Conservation (phyloP, 1,140 invertebrate species). For the Chymomyza costata region DNA sequence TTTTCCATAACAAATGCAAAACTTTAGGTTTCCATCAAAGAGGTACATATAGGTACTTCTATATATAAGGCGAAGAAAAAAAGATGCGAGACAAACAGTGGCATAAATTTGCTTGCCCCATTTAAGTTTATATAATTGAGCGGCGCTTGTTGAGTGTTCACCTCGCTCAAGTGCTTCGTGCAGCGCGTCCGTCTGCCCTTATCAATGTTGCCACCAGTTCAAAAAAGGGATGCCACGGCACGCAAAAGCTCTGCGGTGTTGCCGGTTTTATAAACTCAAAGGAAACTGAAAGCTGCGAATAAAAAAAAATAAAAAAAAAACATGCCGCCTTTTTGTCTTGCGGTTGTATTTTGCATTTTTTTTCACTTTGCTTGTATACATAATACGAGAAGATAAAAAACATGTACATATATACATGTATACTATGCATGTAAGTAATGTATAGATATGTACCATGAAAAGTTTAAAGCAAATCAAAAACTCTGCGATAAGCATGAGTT, state of each 20-base stretch:
- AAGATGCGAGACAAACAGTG: no score
- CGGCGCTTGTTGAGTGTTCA: conserved; percentile 33
- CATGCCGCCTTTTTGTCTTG: conserved; percentile 30
- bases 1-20: no score
- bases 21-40: no score
- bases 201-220: neutral
- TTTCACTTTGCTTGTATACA: conserved; percentile 4
- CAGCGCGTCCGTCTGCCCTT: neutral
- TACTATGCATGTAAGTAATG: neutral
- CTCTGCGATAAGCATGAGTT: conserved; percentile 68
- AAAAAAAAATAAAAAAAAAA: no score
- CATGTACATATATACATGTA: conserved; percentile 4
- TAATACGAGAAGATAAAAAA: neutral
- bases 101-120: conserved; percentile 57
- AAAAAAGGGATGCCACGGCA: conserved; percentile 25
- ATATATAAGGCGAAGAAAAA: no score
- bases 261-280: conserved; percentile 57
- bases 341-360: conserved; percentile 16
- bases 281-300: no score
- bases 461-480: conserved; percentile 73
- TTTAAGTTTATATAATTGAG: conserved; percentile 72
- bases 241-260: conserved; percentile 33
- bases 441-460: conserved; percentile 28
- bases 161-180: neutral
- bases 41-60: no score